phyloP scores from a whole-genome alignment of 2,113 vertebrate genomes.

The Xyrauchen texanus region DNA sequence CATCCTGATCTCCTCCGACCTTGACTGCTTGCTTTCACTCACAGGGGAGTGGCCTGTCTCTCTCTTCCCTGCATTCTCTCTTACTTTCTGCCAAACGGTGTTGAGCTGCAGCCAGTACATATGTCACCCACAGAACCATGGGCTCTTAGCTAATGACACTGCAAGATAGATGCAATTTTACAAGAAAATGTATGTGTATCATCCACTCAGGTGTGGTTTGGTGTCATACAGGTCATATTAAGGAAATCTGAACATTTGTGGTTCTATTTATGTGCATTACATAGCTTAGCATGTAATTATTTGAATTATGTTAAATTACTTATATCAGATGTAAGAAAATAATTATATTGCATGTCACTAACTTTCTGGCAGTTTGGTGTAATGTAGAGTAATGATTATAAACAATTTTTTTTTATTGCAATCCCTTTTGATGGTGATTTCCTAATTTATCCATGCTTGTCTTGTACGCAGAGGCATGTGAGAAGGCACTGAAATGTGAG shows the following conservation, averaged over 20 bases:
- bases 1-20: conserved; percentile 64
- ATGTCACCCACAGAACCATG: conserved; percentile 53
- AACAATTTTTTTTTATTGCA: not conserved
- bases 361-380: not conserved
- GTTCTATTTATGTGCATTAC: not conserved
- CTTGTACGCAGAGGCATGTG: no score
- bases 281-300: not conserved
- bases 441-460: not conserved
- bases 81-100: conserved; percentile 53
- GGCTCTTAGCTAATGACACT: conserved; percentile 19
- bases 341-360: no score
- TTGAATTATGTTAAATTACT: not conserved
- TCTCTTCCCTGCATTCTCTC: conserved; percentile 45
- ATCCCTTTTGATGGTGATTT: not conserved
- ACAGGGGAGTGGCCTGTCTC: conserved; percentile 59
- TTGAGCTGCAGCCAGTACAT: conserved; percentile 58
- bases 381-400: not conserved
- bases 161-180: conserved; percentile 31
- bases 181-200: conserved; percentile 3
- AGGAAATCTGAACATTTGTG: not conserved
- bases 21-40: conserved; percentile 64
- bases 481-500: not conserved
- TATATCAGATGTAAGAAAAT: not conserved
- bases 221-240: not conserved
- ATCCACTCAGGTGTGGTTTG: not conserved